These are phyloP conservation scores for Ambastaia sidthimunki DNA, from an alignment of 2,797 vertebrate species.

Conservation along the genomic window DNA sequence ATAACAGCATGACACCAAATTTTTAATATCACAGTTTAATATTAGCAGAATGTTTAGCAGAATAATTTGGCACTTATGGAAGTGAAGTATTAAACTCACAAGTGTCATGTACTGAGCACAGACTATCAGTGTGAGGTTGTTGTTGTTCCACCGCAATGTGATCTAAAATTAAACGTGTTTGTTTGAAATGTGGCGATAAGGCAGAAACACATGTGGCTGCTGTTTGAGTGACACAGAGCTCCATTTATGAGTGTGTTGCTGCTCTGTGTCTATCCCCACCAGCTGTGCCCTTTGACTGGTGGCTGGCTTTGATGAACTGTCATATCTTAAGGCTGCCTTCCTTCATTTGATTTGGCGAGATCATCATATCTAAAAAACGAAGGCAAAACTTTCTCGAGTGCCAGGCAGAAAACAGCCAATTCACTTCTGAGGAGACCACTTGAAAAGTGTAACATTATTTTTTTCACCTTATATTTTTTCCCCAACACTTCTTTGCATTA, in stretches of 20 bases:
- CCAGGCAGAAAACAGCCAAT: neutral
- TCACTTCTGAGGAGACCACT: conserved; percentile 15
- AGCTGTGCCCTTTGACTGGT: conserved; percentile 78
- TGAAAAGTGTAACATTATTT: conserved; percentile 10
- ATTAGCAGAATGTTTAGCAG: neutral
- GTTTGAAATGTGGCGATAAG: neutral
- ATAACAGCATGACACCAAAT: too few species aligned
- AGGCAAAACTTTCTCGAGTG: conserved; percentile 15
- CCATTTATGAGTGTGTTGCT: conserved; percentile 52
- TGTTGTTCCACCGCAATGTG: neutral
- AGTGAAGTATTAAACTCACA: neutral
- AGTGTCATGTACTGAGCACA: neutral
- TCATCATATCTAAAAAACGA: conserved; percentile 61
- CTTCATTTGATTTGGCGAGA: conserved; percentile 66
- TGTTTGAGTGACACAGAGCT: conserved; percentile 59
- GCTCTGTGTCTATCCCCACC: conserved; percentile 62
- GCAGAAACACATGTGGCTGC: neutral
- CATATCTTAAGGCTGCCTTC: conserved; percentile 64
- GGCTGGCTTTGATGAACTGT: conserved; percentile 76
- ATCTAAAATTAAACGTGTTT: conserved; percentile 5
- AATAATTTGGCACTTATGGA: neutral
- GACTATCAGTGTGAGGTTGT: neutral
- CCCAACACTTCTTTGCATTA: neutral
- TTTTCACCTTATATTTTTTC: too few species aligned
- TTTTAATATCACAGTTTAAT: neutral